Evolutionary conservation across 2,888 invertebrate species (phyloP).

Genomic region (Schrankia costaestrigalis): DNA sequence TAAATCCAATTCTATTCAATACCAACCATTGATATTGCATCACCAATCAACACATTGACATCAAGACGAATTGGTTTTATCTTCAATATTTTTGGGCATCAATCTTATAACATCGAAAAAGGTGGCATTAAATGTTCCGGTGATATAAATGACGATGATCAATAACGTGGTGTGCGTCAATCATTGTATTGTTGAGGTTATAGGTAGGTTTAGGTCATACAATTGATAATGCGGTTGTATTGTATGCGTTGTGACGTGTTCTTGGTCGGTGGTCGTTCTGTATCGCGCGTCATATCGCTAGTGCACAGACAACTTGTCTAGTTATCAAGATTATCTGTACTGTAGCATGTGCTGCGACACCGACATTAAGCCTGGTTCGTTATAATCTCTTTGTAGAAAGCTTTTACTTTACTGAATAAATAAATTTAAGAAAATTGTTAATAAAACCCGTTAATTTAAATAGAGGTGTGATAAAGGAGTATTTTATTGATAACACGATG

Average conservation of each 20-base stretch:
- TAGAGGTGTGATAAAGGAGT: too few species aligned
- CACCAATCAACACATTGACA: slow-evolving; percentile 13
- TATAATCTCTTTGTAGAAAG: too few species aligned
- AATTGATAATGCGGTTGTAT: slow-evolving; percentile 31
- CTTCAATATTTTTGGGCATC: slow-evolving; percentile 32
- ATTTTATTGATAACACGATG: too few species aligned
- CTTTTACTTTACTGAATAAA: slow-evolving; percentile 13
- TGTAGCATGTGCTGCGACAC: slow-evolving; percentile 25
- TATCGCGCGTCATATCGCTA: slow-evolving; percentile 19
- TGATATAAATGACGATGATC: slow-evolving; percentile 43
- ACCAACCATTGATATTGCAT: too few species aligned
- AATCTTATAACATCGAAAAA: slow-evolving; percentile 40
- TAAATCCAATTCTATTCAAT: slow-evolving; percentile 39
- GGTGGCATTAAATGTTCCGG: slow-evolving; percentile 43
- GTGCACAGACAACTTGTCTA: slow-evolving; percentile 20
- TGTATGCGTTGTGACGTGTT: slow-evolving; percentile 23
- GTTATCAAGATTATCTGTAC: slow-evolving; percentile 46
- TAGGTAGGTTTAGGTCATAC: slow-evolving; percentile 32
- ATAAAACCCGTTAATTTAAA: too few species aligned
- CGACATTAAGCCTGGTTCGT: slow-evolving; percentile 14
- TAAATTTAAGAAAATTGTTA: too few species aligned
- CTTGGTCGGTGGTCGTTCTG: slow-evolving; percentile 31
- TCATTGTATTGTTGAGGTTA: slow-evolving; percentile 31
- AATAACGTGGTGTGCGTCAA: slow-evolving; percentile 42
- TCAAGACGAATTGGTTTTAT: slow-evolving; percentile 25